Base-by-base conservation (phyloP, 2,888 invertebrate species). In the Cactoblastis cactorum region DNA sequence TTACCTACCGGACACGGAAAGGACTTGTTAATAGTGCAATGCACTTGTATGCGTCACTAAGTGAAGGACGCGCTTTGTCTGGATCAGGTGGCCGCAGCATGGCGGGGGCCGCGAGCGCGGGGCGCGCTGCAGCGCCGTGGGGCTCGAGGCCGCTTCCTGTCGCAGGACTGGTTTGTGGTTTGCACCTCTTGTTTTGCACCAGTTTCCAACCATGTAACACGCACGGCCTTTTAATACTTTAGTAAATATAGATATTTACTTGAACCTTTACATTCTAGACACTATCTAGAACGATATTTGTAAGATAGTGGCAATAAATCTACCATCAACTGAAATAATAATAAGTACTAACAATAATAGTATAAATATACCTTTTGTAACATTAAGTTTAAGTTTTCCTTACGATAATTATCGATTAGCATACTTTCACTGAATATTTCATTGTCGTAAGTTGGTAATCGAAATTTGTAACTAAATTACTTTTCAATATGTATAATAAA, bases 61-160 rank as follows among this genome's bases (percentile, higher is more conserved):
- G 74, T 69, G 85, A 85, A 85, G 86, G 86, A 85, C 86, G 83
- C 76, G 84, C 84, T 85, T 85, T 85, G 86, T 85, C 85, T 85
- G 83, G 83, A 83, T 80, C 85, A 83, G 83, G 83, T 83, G 83
- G 77, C 74, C 68, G 71, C n/a, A n/a, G 58, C 69, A 67, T 67
- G 63, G 50, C 39, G 53, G 54, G 50, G 59, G 38, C 49, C n/a
- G n/a, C n/a, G n/a, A n/a, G 46, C 41, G 58, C 45, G 53, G 53
- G 55, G 62, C 55, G 54, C 53, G 58, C 61, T 52, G 58, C 61
- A 55, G 65, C 53, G 62, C 58, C 65, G 59, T 58, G 58, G 59
- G 59, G 58, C 71, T 73, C 83, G 83, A 84, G 84, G 84, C 80
- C 84, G 83, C 87, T 86, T 86, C 87, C 87, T 85, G 86, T 77